Base-by-base conservation (phyloP, 2,797 vertebrate species). In the Neosilurus mollespiculum region DNA sequence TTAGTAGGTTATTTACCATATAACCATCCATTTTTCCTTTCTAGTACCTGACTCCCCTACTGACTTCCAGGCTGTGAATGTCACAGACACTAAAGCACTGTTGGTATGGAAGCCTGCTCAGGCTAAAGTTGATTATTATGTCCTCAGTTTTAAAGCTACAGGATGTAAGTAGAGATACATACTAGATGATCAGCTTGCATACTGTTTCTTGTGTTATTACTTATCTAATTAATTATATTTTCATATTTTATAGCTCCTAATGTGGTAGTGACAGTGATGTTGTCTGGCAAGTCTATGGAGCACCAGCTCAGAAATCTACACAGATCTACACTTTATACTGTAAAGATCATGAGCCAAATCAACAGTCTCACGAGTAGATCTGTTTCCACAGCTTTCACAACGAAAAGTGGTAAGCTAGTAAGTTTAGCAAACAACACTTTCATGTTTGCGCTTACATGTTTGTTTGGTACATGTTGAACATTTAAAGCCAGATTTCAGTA, bases 11-110 rank as follows among this genome's bases (percentile, higher is more conserved):
- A 76, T 53, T 51, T 43, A 43, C 43, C 43, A 8, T 43, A 8
- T 30, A 65, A 53, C 26, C 3, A n/a, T 65, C 5, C 9, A 26
- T 84, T 51, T 88, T 24, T 82, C 37, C 22, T 20, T 82, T 87
- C 64, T 87, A 98, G 97, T 95, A 37, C 95, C 96, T 0, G 96
- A 96, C 0, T 94, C 96, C 20, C 97, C 97, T 67, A 93, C 93
- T 8, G 89, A 93, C 69, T 90, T 98, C 54, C 93, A 92, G 22
- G 95, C 94, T 0, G 43, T 94, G 78, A 95, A 96, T 56, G 87
- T 98, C 82, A 96, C 95, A 0, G 94, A 96, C 51, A 94, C 91
- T 43, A 95, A 91, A 7, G 94, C 96, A 20, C 64, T 95, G 81
- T 90, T 98, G 72, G 92, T 92, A 59, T 98, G 97, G 97, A 95